phyloP scores from a whole-genome alignment of 2,113 vertebrate genomes.

The Dicerorhinus sumatrensis region DNA sequence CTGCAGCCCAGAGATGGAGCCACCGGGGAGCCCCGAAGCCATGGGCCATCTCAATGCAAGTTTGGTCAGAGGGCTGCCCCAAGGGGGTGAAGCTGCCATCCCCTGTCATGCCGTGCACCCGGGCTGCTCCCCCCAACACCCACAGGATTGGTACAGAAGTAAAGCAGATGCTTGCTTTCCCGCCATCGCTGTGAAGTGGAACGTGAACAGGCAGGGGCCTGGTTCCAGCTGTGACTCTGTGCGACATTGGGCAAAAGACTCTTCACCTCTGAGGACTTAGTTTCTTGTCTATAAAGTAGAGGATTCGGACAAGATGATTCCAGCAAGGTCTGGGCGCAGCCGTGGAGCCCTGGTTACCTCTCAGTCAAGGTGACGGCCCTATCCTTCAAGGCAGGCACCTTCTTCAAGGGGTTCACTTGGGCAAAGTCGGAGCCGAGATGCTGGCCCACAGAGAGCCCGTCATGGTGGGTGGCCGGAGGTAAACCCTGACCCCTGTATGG shows the following conservation, averaged over 20 bases:
- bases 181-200: not conserved
- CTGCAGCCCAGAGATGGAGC: not conserved
- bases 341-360: conserved; percentile 85
- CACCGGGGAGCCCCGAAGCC: not conserved
- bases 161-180: not conserved
- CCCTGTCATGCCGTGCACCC: too few relatives aligned
- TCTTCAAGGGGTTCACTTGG: conserved; percentile 89
- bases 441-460: conserved; percentile 84
- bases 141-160: not conserved
- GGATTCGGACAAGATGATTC: not conserved
- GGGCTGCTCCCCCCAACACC: not conserved
- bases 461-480: not conserved
- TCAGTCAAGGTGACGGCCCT: conserved; percentile 92
- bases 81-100: not conserved
- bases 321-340: not conserved
- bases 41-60: not conserved
- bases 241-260: not conserved
- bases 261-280: not conserved
- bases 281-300: not conserved
- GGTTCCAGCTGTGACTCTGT: not conserved
- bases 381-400: conserved; percentile 93
- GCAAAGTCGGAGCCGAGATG: conserved; percentile 90
- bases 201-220: too few relatives aligned
- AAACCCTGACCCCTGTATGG: not conserved
- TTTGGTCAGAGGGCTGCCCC: not conserved